A percentile compares a stretch with the other conserved stretches of the same genome.
These are phyloP conservation scores for Sus scrofa DNA, from an alignment of 2,113 vertebrate genomes.

Conservation along the genomic window T2T-Sscrofa CM000812.6:52308501-52309000, in stretches of 20 bases:
- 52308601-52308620: too few relatives aligned
- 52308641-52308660: too few relatives aligned
- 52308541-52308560: too few relatives aligned
- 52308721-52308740: too few relatives aligned
- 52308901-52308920: neutral
- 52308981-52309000: neutral
- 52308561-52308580: too few relatives aligned
- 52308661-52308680: too few relatives aligned
- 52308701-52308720: too few relatives aligned
- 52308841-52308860: conserved; percentile 15
- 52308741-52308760: neutral
- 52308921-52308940: neutral
- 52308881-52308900: neutral
- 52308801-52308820: neutral
- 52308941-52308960: neutral
- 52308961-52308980: neutral
- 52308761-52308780: rapidly evolving
- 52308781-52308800: neutral
- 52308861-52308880: neutral
- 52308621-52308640: too few relatives aligned
- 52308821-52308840: neutral
- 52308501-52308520: neutral
- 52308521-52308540: too few relatives aligned
- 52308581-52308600: too few relatives aligned
- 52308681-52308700: too few relatives aligned